These are phyloP conservation scores for Eidolon helvum DNA, from an alignment of 2,113 vertebrate genomes.

Conservation along the genomic window DNA sequence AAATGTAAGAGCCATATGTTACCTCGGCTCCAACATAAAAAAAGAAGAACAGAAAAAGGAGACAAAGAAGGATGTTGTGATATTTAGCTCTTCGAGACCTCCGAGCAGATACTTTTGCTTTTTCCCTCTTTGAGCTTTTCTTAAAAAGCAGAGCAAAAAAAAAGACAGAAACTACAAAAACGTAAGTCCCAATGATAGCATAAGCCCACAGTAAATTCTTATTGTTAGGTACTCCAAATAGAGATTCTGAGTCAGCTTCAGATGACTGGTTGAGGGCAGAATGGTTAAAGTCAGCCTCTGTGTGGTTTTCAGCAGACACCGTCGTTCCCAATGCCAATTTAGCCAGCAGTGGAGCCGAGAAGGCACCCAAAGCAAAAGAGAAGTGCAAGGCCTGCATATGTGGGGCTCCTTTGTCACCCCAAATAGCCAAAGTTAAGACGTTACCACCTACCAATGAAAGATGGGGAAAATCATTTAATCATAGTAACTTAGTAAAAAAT, in stretches of 20 bases:
- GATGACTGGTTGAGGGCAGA: not conserved
- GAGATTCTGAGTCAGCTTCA: not conserved
- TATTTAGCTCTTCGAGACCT: slow-evolving; percentile 82
- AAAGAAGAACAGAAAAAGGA: slow-evolving; percentile 94
- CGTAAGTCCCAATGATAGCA: slow-evolving; percentile 86
- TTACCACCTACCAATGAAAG: slow-evolving; percentile 89
- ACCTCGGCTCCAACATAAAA: slow-evolving; percentile 95
- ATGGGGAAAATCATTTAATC: not conserved
- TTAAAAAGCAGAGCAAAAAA: slow-evolving; percentile 87
- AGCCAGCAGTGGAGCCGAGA: slow-evolving; percentile 91
- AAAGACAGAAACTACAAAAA: slow-evolving; percentile 85
- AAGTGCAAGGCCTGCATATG: slow-evolving; percentile 97
- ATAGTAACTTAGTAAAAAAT: not conserved
- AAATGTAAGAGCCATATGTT: slow-evolving; percentile 93
- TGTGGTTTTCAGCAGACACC: not conserved
- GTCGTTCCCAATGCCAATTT: slow-evolving; percentile 86
- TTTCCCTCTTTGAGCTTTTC: slow-evolving; percentile 65
- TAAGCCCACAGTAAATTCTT: slow-evolving; percentile 88
- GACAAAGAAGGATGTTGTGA: slow-evolving; percentile 85
- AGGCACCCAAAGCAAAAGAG: slow-evolving; percentile 93
- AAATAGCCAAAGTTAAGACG: slow-evolving; percentile 89
- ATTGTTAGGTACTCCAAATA: not conserved
- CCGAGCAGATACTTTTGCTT: slow-evolving; percentile 60
- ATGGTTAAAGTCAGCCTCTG: not conserved
- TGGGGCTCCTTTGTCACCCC: slow-evolving; percentile 89